Percentiles rank a stretch among this genome's conserved stretches.
phyloP scores from a whole-genome alignment of 2,113 vertebrate genomes.

The Vidua macroura region DNA sequence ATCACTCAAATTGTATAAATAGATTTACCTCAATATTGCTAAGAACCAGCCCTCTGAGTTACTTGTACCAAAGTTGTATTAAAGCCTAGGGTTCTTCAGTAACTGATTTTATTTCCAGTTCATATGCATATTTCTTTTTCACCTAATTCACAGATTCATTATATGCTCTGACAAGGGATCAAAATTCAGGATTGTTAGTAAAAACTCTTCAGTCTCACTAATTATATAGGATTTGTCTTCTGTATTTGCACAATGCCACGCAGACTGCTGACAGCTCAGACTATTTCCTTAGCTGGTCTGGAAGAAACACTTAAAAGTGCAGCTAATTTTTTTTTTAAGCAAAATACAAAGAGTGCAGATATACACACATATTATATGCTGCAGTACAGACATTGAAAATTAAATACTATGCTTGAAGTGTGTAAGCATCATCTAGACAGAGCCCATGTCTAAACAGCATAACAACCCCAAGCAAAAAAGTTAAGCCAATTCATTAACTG shows the following conservation, averaged over 20 bases:
- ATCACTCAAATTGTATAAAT: not conserved
- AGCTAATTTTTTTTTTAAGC: not conserved
- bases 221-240: not conserved
- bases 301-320: not conserved
- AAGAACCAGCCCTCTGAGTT: not conserved
- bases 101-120: not conserved
- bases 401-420: not conserved
- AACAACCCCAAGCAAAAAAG: not conserved
- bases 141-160: not conserved
- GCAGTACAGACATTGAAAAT: not conserved
- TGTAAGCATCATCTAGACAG: not conserved
- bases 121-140: not conserved
- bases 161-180: not conserved
- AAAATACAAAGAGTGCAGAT: not conserved
- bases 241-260: not conserved
- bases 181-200: not conserved
- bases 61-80: not conserved
- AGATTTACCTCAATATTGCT: not conserved
- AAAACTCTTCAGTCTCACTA: not conserved
- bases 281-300: not conserved
- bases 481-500: not conserved
- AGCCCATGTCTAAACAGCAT: not conserved
- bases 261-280: not conserved
- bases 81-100: not conserved
- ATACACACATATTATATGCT: not conserved